Evolutionary conservation across 2,113 vertebrate species (phyloP).

Genomic region (Rhagologus leucostigma): DNA sequence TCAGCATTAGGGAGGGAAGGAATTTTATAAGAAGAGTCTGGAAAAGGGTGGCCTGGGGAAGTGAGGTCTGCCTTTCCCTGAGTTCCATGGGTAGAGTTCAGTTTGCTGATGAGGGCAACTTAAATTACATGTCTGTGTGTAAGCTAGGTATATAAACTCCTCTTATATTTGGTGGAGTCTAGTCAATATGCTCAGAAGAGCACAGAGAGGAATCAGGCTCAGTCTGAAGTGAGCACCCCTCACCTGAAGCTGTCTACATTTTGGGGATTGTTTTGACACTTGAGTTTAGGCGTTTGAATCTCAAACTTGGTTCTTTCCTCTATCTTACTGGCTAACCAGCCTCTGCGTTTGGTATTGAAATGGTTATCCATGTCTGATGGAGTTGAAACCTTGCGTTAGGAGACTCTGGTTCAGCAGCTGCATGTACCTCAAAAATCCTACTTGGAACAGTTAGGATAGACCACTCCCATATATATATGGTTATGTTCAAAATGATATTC

Average conservation of each 20-base stretch:
- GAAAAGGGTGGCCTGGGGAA: not conserved
- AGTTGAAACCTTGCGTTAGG: not conserved
- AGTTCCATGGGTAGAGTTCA: not conserved
- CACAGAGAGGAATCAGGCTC: not conserved
- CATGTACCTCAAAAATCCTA: not conserved
- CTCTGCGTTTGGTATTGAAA: not conserved
- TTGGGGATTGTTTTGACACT: not conserved
- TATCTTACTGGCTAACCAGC: not conserved
- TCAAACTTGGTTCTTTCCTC: not conserved
- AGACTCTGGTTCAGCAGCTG: not conserved
- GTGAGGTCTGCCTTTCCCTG: not conserved
- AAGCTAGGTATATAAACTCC: not conserved
- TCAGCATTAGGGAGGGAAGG: not conserved
- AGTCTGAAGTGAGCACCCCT: rapidly evolving
- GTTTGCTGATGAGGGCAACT: not conserved
- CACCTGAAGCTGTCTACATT: not conserved
- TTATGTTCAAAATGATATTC: not conserved
- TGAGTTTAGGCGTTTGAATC: not conserved
- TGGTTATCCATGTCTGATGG: not conserved
- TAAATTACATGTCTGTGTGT: not conserved
- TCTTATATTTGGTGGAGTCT: not conserved
- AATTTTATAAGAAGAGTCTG: not conserved
- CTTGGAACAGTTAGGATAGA: not conserved
- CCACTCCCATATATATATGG: not conserved
- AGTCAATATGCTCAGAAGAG: not conserved